These are phyloP conservation scores for Porites lutea DNA, from an alignment of 64 coral and sea anemone genomes.

Conservation along the genomic window DNA sequence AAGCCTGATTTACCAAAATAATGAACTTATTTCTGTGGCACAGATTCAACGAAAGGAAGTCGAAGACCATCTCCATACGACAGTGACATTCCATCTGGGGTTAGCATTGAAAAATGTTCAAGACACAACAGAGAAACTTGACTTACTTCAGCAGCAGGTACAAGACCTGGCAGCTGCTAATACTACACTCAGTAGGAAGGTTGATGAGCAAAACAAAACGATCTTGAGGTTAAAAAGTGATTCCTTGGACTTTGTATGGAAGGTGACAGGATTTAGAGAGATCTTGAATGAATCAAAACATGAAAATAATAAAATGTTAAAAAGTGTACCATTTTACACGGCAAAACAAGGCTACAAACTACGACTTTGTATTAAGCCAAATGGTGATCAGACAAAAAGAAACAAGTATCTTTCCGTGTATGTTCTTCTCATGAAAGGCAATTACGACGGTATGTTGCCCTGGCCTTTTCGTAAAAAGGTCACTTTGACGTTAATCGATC, in stretches of 20 bases:
- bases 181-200: neutral
- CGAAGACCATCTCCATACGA: too few relatives aligned
- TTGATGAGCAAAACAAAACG: neutral
- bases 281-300: neutral
- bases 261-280: neutral
- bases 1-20: too few relatives aligned
- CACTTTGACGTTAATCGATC: conserved; percentile 40
- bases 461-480: conserved; percentile 39
- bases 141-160: too few relatives aligned
- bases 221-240: neutral
- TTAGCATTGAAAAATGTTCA: too few relatives aligned
- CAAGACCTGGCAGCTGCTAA: neutral
- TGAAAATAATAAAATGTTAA: neutral
- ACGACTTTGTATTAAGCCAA: neutral
- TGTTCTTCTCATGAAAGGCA: conserved; percentile 12
- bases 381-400: conserved; percentile 29
- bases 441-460: conserved; percentile 36
- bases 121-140: too few relatives aligned
- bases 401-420: conserved; percentile 19
- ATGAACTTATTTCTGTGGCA: too few relatives aligned
- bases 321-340: conserved; percentile 35
- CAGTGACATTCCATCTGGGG: too few relatives aligned
- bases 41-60: too few relatives aligned
- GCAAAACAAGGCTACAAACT: conserved; percentile 47
- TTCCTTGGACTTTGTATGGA: neutral